Evolutionary conservation across 2,113 vertebrate species (phyloP).

Genomic region (Nycticryphes semicollaris): DNA sequence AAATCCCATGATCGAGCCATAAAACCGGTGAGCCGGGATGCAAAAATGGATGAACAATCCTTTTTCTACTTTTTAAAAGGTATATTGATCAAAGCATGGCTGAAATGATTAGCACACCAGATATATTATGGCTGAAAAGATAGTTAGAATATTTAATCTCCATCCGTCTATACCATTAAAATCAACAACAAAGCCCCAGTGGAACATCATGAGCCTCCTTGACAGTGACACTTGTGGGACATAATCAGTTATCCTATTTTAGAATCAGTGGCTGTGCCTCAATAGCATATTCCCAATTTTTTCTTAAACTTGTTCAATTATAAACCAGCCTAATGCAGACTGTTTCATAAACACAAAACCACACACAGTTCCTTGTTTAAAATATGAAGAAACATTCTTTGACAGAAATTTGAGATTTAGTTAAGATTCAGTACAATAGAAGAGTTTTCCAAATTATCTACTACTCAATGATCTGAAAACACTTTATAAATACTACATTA

Average conservation of each 20-base stretch:
- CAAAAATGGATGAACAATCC: not conserved
- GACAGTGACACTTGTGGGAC: not conserved
- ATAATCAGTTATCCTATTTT: not conserved
- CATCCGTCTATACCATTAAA: not conserved
- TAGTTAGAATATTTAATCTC: not conserved
- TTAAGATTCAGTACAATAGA: conserved; percentile 8
- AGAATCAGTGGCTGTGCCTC: not conserved
- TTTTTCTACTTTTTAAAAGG: not conserved
- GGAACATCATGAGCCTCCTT: not conserved
- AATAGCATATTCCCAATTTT: not conserved
- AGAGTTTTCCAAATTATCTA: conserved; percentile 43
- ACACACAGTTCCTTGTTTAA: not conserved
- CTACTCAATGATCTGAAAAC: conserved; percentile 43
- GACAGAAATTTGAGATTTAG: conserved; percentile 1
- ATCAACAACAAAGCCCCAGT: not conserved
- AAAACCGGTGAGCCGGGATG: not conserved
- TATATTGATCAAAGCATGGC: not conserved
- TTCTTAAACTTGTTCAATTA: not conserved
- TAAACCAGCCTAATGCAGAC: not conserved
- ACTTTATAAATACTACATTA: conserved; percentile 26
- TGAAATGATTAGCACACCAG: not conserved
- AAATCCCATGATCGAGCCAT: not conserved
- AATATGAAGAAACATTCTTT: not conserved
- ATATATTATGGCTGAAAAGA: not conserved
- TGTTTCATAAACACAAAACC: not conserved